Percentiles rank a stretch among this genome's conserved stretches.
Evolutionary conservation across 2,888 invertebrate species (phyloP).

Genomic region (Osedax frankpressi): DNA sequence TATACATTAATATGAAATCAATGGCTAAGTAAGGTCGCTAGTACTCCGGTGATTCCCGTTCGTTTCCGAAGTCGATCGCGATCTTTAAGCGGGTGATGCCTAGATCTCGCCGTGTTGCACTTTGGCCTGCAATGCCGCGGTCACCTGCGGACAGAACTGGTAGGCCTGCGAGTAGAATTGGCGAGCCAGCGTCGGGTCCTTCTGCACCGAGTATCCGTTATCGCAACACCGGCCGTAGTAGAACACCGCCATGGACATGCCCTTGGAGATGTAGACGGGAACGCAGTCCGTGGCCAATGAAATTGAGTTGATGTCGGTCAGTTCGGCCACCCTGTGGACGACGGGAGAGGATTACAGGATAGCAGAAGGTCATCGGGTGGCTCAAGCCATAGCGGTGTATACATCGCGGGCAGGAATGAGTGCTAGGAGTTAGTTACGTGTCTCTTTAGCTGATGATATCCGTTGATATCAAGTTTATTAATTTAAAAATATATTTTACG

Average conservation of each 20-base stretch:
- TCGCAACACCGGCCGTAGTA: constrained; percentile 42
- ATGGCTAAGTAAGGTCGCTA: too few relatives aligned
- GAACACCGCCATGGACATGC: constrained; percentile 41
- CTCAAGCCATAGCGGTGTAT: too few relatives aligned
- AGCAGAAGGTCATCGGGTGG: too few relatives aligned
- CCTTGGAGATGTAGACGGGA: constrained; percentile 37
- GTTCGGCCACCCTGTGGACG: constrained; percentile 33
- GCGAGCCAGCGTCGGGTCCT: constrained; percentile 24
- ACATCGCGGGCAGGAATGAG: too few relatives aligned
- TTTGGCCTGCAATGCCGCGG: constrained; percentile 30
- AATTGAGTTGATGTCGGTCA: constrained; percentile 33
- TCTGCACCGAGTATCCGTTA: constrained; percentile 36
- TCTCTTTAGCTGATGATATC: too few relatives aligned
- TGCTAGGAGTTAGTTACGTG: too few relatives aligned
- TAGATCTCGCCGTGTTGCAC: constrained; percentile 24
- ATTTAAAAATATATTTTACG: too few relatives aligned
- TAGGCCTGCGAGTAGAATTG: constrained; percentile 30
- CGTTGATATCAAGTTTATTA: too few relatives aligned
- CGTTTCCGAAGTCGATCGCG: too few relatives aligned
- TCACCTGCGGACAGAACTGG: constrained; percentile 38
- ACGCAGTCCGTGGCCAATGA: constrained; percentile 41
- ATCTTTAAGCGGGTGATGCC: neutral
- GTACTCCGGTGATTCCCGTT: too few relatives aligned
- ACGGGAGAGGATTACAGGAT: too few relatives aligned
- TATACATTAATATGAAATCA: too few relatives aligned